Percentiles rank a stretch among this genome's conserved stretches.
These are phyloP conservation scores for Ceuthmochares aereus DNA, from an alignment of 2,113 vertebrate genomes.

Conservation along the genomic window DNA sequence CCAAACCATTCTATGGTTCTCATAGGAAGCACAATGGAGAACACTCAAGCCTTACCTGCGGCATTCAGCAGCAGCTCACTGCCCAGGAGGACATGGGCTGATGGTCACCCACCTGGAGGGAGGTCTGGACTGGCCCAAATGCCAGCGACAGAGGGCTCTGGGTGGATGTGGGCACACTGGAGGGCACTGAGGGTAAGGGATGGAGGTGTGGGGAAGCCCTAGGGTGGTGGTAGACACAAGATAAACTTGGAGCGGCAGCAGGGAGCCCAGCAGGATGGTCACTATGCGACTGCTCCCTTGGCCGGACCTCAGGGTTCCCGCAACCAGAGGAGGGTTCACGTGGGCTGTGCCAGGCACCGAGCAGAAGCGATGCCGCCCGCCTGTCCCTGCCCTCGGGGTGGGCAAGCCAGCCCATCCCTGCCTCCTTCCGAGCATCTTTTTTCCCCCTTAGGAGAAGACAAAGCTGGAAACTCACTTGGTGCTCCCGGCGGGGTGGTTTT, in stretches of 20 bases:
- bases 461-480: not conserved
- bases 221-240: not conserved
- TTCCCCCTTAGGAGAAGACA: not conserved
- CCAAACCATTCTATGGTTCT: no score
- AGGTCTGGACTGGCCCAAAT: not conserved
- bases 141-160: rapidly evolving
- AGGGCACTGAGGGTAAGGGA: not conserved
- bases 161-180: not conserved
- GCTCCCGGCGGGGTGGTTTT: not conserved
- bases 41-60: rapidly evolving
- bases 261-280: no score
- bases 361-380: not conserved
- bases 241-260: not conserved
- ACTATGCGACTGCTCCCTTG: rapidly evolving
- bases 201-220: not conserved
- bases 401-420: not conserved
- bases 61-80: not conserved
- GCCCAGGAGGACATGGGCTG: not conserved
- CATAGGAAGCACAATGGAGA: not conserved
- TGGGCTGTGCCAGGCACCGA: not conserved
- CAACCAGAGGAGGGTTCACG: not conserved
- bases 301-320: rapidly evolving
- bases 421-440: not conserved
- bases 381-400: not conserved
- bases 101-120: not conserved